Base-by-base conservation (phyloP, 1,140 invertebrate species). In the Gonioctena quinquepunctata region DNA sequence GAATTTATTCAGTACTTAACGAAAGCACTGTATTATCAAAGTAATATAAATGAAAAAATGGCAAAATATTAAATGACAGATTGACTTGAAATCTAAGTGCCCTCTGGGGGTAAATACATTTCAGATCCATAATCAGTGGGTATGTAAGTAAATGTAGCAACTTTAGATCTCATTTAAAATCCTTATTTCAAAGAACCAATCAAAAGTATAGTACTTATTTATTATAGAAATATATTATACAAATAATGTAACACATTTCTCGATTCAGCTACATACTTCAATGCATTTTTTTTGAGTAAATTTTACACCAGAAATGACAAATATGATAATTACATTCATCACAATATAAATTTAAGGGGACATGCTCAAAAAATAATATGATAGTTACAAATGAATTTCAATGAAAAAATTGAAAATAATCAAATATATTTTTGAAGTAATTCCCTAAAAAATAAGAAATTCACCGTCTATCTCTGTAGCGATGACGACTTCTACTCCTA, bases 381-480 rank as follows among this genome's bases (percentile, higher is more conserved):
- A 54, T 16, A 54, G 16, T n/a, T n/a, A 42, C 2, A 4, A 42
- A 42, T 42, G 3, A 18, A 54, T 19, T 54, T 54, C 19, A 7
- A 21, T 54, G 18, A 54, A 21, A 54, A 2, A 54, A 54, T 18
- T 8, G 7, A 21, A 21, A 19, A 3, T 11, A 21, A 54, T 16
- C 18, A 54, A 21, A 42, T 6, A 42, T 42, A 42, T 7, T 42
- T 42, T 54, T 16, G 52, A 8, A 19, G 11, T 11, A 54, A 54
- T 54, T 54, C 26, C 61, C 57, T 61, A 48, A 18, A 13, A 21
- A 49, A 49, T 22, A 52, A 57, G 60, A 27, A 27, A 68, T 76
- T 72, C 70, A 76, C 67, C 72, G 67, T 60, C 75, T 72, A 59
- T 76, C 75, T 65, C 75, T 71, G 23, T 74, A 74, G 49, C 75